Evolutionary conservation across 2,888 invertebrate genomes (phyloP).

Genomic region (Nebria salina): DNA sequence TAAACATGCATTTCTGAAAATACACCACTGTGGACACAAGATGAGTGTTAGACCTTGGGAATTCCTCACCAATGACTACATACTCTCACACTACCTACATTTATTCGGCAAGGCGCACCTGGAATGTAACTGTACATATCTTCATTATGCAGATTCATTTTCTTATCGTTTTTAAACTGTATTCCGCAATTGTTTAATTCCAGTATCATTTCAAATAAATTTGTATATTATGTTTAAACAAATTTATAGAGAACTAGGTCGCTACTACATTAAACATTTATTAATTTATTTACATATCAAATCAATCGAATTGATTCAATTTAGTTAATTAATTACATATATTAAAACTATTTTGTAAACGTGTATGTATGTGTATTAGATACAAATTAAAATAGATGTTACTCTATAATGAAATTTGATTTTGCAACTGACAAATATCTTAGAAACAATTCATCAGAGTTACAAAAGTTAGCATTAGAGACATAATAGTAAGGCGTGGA

Average conservation of each 20-base stretch:
- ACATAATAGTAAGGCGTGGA: conserved; percentile 1
- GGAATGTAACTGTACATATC: neutral
- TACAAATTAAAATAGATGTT: too few species aligned
- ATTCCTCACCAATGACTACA: neutral
- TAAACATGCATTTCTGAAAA: neutral
- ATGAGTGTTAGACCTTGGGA: neutral
- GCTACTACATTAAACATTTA: too few species aligned
- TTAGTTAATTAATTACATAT: too few species aligned
- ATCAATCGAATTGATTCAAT: too few species aligned
- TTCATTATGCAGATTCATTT: neutral
- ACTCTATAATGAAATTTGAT: neutral
- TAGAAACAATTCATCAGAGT: neutral
- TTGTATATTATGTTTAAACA: too few species aligned
- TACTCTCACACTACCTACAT: neutral
- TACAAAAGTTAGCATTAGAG: neutral
- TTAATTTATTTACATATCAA: too few species aligned
- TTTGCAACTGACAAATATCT: neutral
- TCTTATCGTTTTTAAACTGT: neutral
- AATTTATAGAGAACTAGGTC: too few species aligned
- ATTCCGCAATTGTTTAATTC: neutral
- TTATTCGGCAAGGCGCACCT: neutral
- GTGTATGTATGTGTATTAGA: too few species aligned
- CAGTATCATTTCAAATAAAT: neutral
- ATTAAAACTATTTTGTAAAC: too few species aligned
- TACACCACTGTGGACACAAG: neutral